Conservation (phyloP, 2,888 invertebrate genomes). For the Leptothorax acervorum region DNA sequence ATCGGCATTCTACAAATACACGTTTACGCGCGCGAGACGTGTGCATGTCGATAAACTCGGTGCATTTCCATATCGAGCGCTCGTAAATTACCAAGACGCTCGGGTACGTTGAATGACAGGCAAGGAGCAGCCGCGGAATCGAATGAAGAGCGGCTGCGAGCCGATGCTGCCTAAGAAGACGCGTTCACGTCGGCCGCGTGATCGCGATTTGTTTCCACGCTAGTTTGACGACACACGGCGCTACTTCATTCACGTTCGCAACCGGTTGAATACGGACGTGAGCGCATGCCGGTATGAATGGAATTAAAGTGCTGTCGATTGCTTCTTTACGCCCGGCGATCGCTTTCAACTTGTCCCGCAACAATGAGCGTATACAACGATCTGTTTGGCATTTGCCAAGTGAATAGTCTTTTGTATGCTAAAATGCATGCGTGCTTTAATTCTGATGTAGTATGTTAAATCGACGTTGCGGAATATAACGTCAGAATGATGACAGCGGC, state of each 20-base stretch:
- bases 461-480: slow-evolving; percentile 11
- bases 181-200: slow-evolving; percentile 11
- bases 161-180: slow-evolving; percentile 5
- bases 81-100: slow-evolving; percentile 40
- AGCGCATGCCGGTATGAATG: slow-evolving; percentile 45
- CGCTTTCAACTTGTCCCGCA: slow-evolving; percentile 39
- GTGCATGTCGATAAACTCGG: slow-evolving; percentile 48
- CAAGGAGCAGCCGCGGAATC: slow-evolving; percentile 9
- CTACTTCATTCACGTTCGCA: slow-evolving; percentile 47
- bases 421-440: slow-evolving; percentile 36
- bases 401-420: slow-evolving; percentile 56
- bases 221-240: slow-evolving; percentile 42
- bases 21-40: slow-evolving; percentile 50
- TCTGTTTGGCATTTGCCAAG: slow-evolving; percentile 50
- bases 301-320: slow-evolving; percentile 52
- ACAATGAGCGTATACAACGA: slow-evolving; percentile 35
- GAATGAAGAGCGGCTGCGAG: slow-evolving; percentile 13
- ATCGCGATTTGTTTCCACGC: slow-evolving; percentile 47
- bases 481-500: slow-evolving; percentile 15
- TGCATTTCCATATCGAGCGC: slow-evolving; percentile 36
- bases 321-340: slow-evolving; percentile 45
- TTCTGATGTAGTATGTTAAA: slow-evolving; percentile 32
- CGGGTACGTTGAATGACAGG: slow-evolving; percentile 27
- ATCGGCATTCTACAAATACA: neutral
- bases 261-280: slow-evolving; percentile 41